Evolutionary conservation across 1,140 invertebrate genomes (phyloP), one percentile per base, ranked within the genome.

Genomic region (Heliconius himera): DNA sequence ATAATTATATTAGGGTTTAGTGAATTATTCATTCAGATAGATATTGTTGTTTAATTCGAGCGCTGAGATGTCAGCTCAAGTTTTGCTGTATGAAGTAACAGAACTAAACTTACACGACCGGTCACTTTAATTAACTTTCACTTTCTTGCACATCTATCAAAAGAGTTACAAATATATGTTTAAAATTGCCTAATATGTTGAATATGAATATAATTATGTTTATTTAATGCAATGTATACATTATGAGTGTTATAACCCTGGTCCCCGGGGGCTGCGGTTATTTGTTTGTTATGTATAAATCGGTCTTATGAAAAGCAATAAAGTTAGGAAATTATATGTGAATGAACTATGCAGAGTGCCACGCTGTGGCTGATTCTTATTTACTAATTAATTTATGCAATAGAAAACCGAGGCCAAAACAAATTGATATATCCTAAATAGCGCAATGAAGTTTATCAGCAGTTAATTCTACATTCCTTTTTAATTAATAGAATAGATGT

Each of bases 1-100:
- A 86, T 82, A 81, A 85, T 84, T 88, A 87, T 88, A 89, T 86
- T 89, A 89, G 84, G 81, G 81, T 87, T 78, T 90, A 91, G 85
- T 82, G 77, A 87, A 87, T 86, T 85, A 79, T 81, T 87, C 83
- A 85, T 81, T 87, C 85, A 85, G 22, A 89, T 89, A 91, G 85
- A 87, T 87, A 88, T 74, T 85, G 86, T 87, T 89, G 81, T 85
- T 84, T 84, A 81, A 79, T 78, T 79, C 78, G 78, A 77, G 46
- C 56, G 80, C 82, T 82, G 79, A 81, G 70, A 72, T 73, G 78
- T 66, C 60, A 29, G 60, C 22, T 49, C 26, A 66, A 66, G 16
- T 36, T 75, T 54, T 75, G 74, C 74, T 75, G 66, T 66, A 26
- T 16, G 9, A 66, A 29, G 26, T 26, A 66, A 66, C 11, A 26